Evolutionary conservation across 2,797 vertebrate species (phyloP), one percentile per base, ranked within the genome.

Genomic region (Semotilus atromaculatus): DNA sequence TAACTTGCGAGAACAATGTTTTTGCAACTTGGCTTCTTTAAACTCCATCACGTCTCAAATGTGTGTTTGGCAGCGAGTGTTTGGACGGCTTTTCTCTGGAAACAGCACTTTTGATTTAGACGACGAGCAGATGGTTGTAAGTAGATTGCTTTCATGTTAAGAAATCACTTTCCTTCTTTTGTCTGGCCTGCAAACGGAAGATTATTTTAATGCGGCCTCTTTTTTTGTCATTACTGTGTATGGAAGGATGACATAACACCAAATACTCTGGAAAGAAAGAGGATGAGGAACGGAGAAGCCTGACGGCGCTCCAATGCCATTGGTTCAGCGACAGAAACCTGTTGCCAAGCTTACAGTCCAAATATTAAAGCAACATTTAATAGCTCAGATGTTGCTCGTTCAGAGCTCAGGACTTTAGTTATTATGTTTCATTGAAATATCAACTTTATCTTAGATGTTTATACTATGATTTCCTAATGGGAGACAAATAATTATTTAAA

Each of bases 121-220:
- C 81, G 58, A 71, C 75, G 86, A 91, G 88, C 90, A 90, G 90
- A 90, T 88, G 89, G 88, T 89, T 90, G 86, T 87, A 82, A 88
- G 88, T 84, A 89, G 90, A 90, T 92, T 88, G 85, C 81, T 85
- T 90, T 87, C 85, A 86, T 87, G 80, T 86, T 89, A 76, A 84
- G 79, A 86, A 72, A 85, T 85, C 84, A 89, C 88, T 87, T 89
- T 87, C 77, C 81, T 87, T 85, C 90, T 86, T 91, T 89, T 91
- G 86, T 90, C 80, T 85, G 83, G 87, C 79, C 84, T 90, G 86
- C 87, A 88, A 91, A 88, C 81, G 72, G 84, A 83, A 91, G 90
- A 91, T 91, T 90, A 91, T 89, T 91, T 91, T 88, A 90, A 91
- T 89, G 85, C 86, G n/a, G 55, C 38, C 38, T 84, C 79, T 87